Percentiles rank a stretch among this genome's conserved stretches.
phyloP scores from a whole-genome alignment of 2,797 vertebrate genomes.

The Calcarius lapponicus region DNA sequence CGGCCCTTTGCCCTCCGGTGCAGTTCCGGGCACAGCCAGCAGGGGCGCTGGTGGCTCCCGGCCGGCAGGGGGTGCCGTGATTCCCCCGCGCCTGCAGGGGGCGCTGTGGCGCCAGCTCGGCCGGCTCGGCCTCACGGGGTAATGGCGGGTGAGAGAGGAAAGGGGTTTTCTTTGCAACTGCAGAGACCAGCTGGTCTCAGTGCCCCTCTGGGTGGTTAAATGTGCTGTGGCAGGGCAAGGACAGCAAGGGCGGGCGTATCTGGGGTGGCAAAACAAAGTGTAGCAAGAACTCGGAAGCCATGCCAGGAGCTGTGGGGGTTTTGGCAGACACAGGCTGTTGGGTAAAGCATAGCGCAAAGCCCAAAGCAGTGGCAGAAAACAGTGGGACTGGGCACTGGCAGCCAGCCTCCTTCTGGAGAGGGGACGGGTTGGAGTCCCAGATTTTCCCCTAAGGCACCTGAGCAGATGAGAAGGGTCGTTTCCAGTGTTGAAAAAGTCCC shows the following conservation, averaged over 20 bases:
- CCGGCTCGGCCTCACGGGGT: too few relatives aligned
- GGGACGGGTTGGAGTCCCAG: too few relatives aligned
- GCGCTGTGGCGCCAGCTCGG: not conserved
- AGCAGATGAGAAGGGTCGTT: not conserved
- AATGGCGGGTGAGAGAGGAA: fast-evolving
- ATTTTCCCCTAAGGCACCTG: not conserved
- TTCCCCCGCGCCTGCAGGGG: not conserved
- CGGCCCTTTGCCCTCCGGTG: too few relatives aligned
- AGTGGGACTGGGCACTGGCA: not conserved
- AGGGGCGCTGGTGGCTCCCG: not conserved
- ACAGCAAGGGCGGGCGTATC: fast-evolving
- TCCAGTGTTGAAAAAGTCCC: not conserved
- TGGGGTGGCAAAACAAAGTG: not conserved
- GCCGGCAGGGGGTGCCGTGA: not conserved
- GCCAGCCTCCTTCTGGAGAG: fast-evolving
- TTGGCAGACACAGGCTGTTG: not conserved
- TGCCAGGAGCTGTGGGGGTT: too few relatives aligned
- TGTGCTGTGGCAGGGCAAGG: not conserved
- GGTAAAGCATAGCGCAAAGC: not conserved
- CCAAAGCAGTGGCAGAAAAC: not conserved
- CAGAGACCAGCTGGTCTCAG: too few relatives aligned
- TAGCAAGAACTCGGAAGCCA: not conserved
- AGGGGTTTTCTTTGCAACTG: too few relatives aligned
- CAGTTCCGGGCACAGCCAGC: not conserved
- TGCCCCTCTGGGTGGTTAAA: not conserved